phyloP scores from a whole-genome alignment of 2,888 invertebrate genomes.

The Tineola bisselliella region DNA sequence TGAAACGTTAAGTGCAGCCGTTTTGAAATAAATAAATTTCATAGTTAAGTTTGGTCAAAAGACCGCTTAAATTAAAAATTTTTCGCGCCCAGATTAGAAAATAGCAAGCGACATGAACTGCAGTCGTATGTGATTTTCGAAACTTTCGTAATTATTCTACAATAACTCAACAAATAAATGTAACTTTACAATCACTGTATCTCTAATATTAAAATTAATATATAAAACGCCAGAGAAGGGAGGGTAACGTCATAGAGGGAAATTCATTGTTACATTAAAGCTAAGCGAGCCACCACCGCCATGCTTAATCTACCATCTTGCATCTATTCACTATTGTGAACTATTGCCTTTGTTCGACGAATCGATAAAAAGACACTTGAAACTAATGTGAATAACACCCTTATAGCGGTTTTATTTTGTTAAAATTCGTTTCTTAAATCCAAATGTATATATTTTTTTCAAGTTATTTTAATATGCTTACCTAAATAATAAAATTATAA shows the following conservation, averaged over 20 bases:
- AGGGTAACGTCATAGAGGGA: background rate
- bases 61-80: no score
- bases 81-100: no score
- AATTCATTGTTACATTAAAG: constrained; percentile 6
- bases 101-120: no score
- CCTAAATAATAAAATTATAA: no score
- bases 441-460: no score
- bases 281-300: constrained; percentile 21
- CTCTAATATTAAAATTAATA: background rate
- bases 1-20: no score
- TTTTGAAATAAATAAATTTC: no score
- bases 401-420: constrained; percentile 17
- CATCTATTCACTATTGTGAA: constrained; percentile 56
- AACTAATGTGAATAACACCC: background rate
- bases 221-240: background rate
- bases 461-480: no score
- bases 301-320: constrained; percentile 64
- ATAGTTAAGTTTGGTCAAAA: no score
- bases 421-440: no score
- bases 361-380: constrained; percentile 50
- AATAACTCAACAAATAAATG: background rate
- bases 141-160: no score
- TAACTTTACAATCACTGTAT: background rate
- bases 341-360: constrained; percentile 49
- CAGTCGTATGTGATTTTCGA: no score